phyloP scores from a whole-genome alignment of 2,113 vertebrate genomes.

The Mormoops blainvillei region DNA sequence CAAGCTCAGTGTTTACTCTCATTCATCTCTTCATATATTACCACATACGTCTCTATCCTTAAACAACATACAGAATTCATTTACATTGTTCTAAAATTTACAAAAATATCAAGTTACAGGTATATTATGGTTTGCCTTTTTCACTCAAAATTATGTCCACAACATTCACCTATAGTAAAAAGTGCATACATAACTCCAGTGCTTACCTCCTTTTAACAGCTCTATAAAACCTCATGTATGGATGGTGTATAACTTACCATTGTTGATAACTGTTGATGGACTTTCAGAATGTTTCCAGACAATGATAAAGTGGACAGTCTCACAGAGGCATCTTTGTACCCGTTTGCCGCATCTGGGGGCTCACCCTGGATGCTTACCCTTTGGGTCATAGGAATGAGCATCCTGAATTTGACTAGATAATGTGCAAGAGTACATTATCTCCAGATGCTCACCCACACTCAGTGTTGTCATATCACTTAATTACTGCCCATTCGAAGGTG shows the following conservation, averaged over 20 bases:
- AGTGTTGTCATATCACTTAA: not conserved
- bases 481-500: not conserved
- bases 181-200: rapidly evolving
- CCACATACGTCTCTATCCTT: not conserved
- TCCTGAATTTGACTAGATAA: not conserved
- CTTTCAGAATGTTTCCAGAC: not conserved
- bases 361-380: not conserved
- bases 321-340: not conserved
- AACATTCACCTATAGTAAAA: not conserved
- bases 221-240: not conserved
- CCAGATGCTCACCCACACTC: not conserved
- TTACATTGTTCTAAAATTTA: not conserved
- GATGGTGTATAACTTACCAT: not conserved
- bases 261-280: not conserved
- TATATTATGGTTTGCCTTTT: not conserved
- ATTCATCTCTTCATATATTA: not conserved
- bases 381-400: not conserved
- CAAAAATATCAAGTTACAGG: not conserved
- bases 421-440: rapidly evolving
- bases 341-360: not conserved
- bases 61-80: not conserved
- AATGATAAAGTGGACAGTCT: not conserved
- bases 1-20: not conserved
- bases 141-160: not conserved
- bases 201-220: not conserved